Percentiles rank a stretch among this genome's conserved stretches.
Evolutionary conservation across 1,140 invertebrate species (phyloP).

Genomic region (Wiebesia pumilae): DNA sequence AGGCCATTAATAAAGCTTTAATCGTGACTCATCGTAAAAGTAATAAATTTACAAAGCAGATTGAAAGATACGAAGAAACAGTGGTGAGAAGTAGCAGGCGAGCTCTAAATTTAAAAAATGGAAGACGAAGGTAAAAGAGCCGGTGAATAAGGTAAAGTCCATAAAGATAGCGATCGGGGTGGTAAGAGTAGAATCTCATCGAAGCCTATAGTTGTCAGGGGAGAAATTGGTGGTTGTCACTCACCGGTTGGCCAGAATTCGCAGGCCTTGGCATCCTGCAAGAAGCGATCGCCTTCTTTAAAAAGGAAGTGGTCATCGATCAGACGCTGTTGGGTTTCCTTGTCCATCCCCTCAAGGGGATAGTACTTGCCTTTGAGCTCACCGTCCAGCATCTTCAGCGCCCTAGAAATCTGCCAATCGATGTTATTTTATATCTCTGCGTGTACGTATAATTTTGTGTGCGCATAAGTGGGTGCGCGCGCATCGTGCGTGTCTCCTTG

Average conservation of each 20-base stretch:
- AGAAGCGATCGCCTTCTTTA: conserved; percentile 83
- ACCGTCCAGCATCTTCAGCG: conserved; percentile 72
- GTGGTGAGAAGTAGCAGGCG: no score
- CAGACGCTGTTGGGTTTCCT: conserved; percentile 81
- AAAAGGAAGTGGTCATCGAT: conserved; percentile 88
- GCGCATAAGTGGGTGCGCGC: no score
- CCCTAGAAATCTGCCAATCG: conserved; percentile 62
- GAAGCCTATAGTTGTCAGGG: background rate
- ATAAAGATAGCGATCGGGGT: background rate
- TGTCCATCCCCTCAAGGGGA: conserved; percentile 81
- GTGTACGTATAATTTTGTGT: background rate
- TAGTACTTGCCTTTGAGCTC: conserved; percentile 83
- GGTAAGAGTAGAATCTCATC: background rate
- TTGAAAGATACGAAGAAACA: no score
- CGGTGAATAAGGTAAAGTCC: background rate
- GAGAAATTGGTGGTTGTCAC: conserved; percentile 31
- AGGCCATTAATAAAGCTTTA: no score
- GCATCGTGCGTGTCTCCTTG: no score
- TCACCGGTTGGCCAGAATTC: conserved; percentile 85
- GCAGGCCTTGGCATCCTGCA: conserved; percentile 83
- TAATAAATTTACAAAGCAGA: no score
- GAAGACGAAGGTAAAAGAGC: background rate
- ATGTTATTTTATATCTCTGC: background rate
- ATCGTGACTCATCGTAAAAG: no score
- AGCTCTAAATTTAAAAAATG: background rate